phyloP scores from a whole-genome alignment of 1,140 invertebrate species.

The Yoshiicerus persimilis region DNA sequence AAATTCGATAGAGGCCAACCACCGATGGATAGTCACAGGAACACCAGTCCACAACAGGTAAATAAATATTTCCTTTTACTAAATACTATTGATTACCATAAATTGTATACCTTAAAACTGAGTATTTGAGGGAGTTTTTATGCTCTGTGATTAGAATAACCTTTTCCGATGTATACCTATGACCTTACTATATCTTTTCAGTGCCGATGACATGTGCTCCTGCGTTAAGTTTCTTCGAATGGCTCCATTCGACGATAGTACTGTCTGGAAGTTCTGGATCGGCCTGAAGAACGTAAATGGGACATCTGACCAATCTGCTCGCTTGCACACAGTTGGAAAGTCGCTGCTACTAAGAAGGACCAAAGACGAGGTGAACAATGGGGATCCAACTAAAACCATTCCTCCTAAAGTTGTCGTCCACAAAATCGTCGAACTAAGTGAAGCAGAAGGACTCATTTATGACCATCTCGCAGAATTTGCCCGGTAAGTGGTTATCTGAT shows the following conservation, averaged over 20 bases:
- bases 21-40: slow-evolving; percentile 86
- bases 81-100: neutral
- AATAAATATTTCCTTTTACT: slow-evolving; percentile 56
- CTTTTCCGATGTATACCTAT: neutral
- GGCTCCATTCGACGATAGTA: slow-evolving; percentile 47
- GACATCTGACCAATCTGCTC: slow-evolving; percentile 69
- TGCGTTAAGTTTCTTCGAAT: slow-evolving; percentile 38
- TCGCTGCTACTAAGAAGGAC: slow-evolving; percentile 79
- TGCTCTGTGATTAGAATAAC: neutral
- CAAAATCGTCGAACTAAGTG: slow-evolving; percentile 63
- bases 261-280: slow-evolving; percentile 69
- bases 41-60: too few relatives aligned
- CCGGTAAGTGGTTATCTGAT: slow-evolving; percentile 50
- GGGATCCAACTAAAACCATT: slow-evolving; percentile 44
- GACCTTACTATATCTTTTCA: neutral
- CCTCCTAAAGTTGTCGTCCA: slow-evolving; percentile 48
- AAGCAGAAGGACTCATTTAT: slow-evolving; percentile 73
- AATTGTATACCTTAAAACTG: neutral
- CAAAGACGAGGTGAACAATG: slow-evolving; percentile 66
- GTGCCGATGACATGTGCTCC: slow-evolving; percentile 40
- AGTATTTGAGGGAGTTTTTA: neutral
- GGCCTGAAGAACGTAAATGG: slow-evolving; percentile 66
- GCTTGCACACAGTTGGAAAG: slow-evolving; percentile 76
- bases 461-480: slow-evolving; percentile 56
- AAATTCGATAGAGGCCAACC: slow-evolving; percentile 62